Conservation (phyloP, 1,140 invertebrate species). For the Achroia grisella region DNA sequence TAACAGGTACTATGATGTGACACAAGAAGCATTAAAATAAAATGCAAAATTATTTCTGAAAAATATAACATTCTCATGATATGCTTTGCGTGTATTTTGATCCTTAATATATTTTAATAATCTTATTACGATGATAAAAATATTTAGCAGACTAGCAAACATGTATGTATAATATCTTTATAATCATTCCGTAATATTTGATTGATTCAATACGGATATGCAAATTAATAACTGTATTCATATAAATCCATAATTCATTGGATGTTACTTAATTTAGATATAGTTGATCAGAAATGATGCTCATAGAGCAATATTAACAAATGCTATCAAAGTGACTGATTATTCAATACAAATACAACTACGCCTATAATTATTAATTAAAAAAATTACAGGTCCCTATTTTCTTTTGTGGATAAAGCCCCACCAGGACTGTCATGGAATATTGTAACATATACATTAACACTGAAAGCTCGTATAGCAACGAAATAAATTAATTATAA, state of each 20-base stretch:
- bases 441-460: slow-evolving; percentile 32
- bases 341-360: background rate
- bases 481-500: slow-evolving; percentile 64
- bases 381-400: slow-evolving; percentile 20
- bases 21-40: slow-evolving; percentile 2
- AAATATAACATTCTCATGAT: too few species aligned
- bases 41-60: too few species aligned
- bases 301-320: background rate
- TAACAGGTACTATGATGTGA: slow-evolving; percentile 17
- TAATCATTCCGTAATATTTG: background rate
- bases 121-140: slow-evolving; percentile 1
- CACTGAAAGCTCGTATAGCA: slow-evolving; percentile 42
- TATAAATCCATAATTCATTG: background rate
- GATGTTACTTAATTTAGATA: background rate
- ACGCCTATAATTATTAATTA: background rate
- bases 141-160: slow-evolving; percentile 22
- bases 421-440: slow-evolving; percentile 49
- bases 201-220: background rate
- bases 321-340: slow-evolving; percentile 9
- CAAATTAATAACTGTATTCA: background rate
- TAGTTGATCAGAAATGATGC: too few species aligned
- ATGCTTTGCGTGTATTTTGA: background rate
- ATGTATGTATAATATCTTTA: background rate
- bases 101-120: background rate
- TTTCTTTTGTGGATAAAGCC: slow-evolving; percentile 4